phyloP scores from a whole-genome alignment of 2,797 vertebrate species.

The Gymnopithys bicolor region DNA sequence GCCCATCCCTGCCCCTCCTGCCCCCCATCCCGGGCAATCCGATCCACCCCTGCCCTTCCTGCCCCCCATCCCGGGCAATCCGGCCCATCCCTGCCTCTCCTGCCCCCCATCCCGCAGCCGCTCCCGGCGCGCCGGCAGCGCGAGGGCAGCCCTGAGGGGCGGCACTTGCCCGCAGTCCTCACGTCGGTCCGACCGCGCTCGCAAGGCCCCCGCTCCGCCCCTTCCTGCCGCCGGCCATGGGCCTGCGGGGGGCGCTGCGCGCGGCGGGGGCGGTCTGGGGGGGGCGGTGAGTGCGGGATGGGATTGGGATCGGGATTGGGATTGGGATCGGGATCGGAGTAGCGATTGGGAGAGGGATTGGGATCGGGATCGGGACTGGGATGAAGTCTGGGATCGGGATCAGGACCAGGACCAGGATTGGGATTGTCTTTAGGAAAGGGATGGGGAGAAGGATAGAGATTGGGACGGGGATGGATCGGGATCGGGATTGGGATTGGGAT shows the following conservation, averaged over 20 bases:
- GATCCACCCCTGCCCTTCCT: fast-evolving
- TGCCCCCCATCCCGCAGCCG: background rate
- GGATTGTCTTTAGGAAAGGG: too few relatives aligned
- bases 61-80: background rate
- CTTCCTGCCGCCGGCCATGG: background rate
- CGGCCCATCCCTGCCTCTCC: too few relatives aligned
- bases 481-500: background rate
- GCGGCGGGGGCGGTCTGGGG: fast-evolving
- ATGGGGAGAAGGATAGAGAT: too few relatives aligned
- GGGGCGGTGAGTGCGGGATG: background rate
- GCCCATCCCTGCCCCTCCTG: fast-evolving
- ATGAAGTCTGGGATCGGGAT: too few relatives aligned
- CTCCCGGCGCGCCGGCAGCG: background rate
- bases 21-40: background rate
- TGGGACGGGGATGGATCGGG: background rate
- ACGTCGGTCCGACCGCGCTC: too few relatives aligned
- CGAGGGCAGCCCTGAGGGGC: background rate
- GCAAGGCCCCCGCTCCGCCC: background rate
- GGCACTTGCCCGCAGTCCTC: background rate
- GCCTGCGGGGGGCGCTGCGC: background rate
- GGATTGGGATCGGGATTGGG: fast-evolving
- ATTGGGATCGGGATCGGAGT: fast-evolving
- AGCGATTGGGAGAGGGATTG: background rate
- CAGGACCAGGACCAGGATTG: too few relatives aligned
- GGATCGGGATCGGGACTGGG: fast-evolving